These are phyloP conservation scores for Romanomermis culicivorax DNA, from an alignment of 2,888 invertebrate genomes.

Conservation along the genomic window DNA sequence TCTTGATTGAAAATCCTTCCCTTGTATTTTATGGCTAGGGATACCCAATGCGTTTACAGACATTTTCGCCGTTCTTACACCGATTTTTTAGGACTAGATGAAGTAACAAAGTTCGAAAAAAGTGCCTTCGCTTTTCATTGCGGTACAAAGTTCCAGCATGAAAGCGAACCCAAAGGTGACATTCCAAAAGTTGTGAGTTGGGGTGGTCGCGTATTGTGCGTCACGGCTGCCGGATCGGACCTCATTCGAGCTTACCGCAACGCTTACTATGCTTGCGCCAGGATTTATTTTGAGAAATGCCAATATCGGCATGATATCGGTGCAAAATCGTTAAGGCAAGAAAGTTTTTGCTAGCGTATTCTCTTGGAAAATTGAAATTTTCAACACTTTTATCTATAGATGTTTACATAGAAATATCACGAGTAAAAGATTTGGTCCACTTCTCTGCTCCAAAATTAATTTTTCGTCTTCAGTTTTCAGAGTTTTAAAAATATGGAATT, in stretches of 20 bases:
- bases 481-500: constrained; percentile 8
- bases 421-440: no score
- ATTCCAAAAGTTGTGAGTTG: constrained; percentile 51
- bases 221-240: constrained; percentile 47
- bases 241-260: constrained; percentile 47
- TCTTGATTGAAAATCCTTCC: neutral
- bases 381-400: no score
- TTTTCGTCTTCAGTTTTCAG: no score
- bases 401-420: no score
- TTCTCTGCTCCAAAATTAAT: no score
- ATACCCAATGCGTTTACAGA: neutral
- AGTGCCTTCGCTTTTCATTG: constrained; percentile 51
- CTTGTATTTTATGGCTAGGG: neutral
- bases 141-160: constrained; percentile 41
- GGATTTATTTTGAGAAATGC: constrained; percentile 57
- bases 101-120: constrained; percentile 17
- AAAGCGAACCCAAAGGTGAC: neutral
- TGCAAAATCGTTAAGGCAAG: constrained; percentile 40
- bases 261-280: constrained; percentile 52
- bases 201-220: constrained; percentile 66
- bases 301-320: constrained; percentile 66
- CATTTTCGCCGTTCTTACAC: no score
- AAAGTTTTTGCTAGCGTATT: no score
- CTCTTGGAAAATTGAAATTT: no score
- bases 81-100: constrained; percentile 24